Conservation (phyloP, 2,113 vertebrate species). For the Sus scrofa region DNA sequence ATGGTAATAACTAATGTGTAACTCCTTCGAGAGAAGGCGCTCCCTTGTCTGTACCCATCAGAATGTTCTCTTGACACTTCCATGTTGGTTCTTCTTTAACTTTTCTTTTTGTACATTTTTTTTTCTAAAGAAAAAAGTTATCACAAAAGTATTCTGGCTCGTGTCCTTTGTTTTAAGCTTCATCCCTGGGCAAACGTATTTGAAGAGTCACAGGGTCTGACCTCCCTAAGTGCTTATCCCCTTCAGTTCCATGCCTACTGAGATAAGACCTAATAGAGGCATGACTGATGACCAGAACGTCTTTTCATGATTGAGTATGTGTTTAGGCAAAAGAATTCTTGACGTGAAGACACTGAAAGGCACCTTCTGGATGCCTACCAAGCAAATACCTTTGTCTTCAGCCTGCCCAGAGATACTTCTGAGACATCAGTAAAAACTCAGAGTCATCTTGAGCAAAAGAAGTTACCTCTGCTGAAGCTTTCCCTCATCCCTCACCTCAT, state of each 20-base stretch:
- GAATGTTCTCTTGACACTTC: slow-evolving; percentile 88
- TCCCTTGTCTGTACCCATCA: slow-evolving; percentile 85
- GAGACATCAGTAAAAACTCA: not conserved
- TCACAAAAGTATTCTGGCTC: slow-evolving; percentile 78
- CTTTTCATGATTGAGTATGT: not conserved
- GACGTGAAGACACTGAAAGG: not conserved
- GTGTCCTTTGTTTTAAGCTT: slow-evolving; percentile 78
- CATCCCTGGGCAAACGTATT: not conserved
- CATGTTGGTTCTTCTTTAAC: slow-evolving; percentile 85
- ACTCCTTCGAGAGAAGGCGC: slow-evolving; percentile 84
- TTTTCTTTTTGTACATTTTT: slow-evolving; percentile 89
- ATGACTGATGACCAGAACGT: not conserved
- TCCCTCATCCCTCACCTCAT: not conserved
- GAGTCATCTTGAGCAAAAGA: not conserved
- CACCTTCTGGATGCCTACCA: not conserved
- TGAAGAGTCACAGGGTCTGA: not conserved
- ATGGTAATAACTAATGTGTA: slow-evolving; percentile 87
- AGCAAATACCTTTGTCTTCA: not conserved
- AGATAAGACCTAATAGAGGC: not conserved
- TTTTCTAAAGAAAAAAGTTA: slow-evolving; percentile 87
- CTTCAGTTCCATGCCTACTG: not conserved
- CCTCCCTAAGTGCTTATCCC: not conserved
- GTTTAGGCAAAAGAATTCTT: not conserved
- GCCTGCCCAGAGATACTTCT: not conserved
- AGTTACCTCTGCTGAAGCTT: not conserved